Evolutionary conservation across 1,140 invertebrate species (phyloP), one percentile per base, ranked within the genome.

Genomic region (Hyles euphorbiae): DNA sequence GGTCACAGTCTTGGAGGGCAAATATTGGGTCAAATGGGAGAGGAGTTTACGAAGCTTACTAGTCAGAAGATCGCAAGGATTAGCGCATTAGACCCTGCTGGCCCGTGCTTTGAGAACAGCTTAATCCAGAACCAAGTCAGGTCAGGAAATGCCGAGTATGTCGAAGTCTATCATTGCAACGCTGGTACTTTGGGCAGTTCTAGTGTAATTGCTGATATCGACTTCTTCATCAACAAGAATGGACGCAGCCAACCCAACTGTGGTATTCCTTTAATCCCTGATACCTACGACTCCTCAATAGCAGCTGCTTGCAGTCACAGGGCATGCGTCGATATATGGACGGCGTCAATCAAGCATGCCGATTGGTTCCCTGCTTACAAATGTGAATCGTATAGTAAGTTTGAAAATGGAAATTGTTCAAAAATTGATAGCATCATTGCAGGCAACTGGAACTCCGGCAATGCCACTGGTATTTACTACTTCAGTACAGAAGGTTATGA

Each of bases 141-240:
- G 48, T 84, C 89, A 57, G 89, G 86, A 46, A 90, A 92, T 68
- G 92, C 92, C 1, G 88, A 91, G n/a, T 93, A 93, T 51, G 92
- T 93, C 0, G 95, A 96, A 74, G 91, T 94, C 5, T 94, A 96
- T 71, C 95, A 96, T 74, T 95, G 94, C 3, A 94, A 94, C 65
- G 91, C 93, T 44, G 93, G 93, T 8, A 92, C 91, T 34, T 93
- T 95, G 72, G 95, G 95, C 0, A 93, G 94, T 51, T 81, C 78
- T 1, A 84, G 87, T 55, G 74, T 85, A 40, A 70, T 83, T 48
- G 94, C 94, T 8, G 92, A 95, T 68, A 91, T 92, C 12, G 96
- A 97, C 76, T 96, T 96, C 87, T 96, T 94, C 76, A 93, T 95
- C 0, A 96, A 97, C 74, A 94, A 94, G 34, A 92, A 92, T 11